These are phyloP conservation scores for Drosophila watanabei DNA, from an alignment of 1,140 invertebrate genomes.

Conservation along the genomic window DNA sequence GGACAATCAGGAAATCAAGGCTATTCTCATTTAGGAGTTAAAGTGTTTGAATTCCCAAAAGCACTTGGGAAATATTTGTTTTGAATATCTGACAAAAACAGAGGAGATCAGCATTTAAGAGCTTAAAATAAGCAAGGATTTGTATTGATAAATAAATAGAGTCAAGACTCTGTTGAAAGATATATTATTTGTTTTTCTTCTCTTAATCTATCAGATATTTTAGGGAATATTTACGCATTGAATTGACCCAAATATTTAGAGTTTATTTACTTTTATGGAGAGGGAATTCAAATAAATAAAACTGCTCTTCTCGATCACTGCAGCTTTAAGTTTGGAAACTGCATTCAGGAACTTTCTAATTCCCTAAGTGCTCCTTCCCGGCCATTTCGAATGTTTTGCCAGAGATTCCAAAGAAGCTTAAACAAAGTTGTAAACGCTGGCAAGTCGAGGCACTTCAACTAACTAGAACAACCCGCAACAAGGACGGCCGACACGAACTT, in stretches of 20 bases:
- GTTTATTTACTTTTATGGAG: neutral
- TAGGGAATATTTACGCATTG: neutral
- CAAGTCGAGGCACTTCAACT: constrained; percentile 49
- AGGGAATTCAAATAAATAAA: constrained; percentile 12
- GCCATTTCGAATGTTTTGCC: constrained; percentile 31
- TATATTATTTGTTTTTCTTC: neutral
- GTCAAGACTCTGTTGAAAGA: neutral
- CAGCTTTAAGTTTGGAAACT: constrained; percentile 30
- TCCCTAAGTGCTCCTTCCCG: constrained; percentile 34
- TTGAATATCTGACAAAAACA: neutral
- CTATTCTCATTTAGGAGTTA: neutral
- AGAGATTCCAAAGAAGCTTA: constrained; percentile 48
- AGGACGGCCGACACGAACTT: constrained; percentile 31
- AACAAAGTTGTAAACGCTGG: constrained; percentile 56
- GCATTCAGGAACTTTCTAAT: constrained; percentile 41
- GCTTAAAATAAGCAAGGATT: neutral
- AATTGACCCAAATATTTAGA: neutral
- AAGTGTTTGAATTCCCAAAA: neutral
- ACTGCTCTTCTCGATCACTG: constrained; percentile 25
- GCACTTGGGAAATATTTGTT: constrained; percentile 1
- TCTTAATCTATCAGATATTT: neutral
- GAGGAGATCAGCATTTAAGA: neutral
- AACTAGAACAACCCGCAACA: constrained; percentile 47
- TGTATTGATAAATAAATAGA: neutral
- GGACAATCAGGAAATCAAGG: neutral